Evolutionary conservation across 2,113 vertebrate species (phyloP).

Genomic region (Setophaga coronata): DNA sequence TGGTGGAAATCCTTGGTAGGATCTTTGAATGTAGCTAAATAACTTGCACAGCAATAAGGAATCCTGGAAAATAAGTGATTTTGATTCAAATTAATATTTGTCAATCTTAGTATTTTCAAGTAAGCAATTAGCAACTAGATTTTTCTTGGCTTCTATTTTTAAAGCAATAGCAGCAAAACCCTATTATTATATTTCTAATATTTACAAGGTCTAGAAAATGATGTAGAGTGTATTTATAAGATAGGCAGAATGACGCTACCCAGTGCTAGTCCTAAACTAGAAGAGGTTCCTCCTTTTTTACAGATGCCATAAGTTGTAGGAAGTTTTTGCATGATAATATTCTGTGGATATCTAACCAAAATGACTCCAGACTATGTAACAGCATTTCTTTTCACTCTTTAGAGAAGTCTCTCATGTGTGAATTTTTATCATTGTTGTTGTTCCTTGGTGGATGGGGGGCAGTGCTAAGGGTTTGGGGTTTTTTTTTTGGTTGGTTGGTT

Average conservation of each 20-base stretch:
- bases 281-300: neutral
- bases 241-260: neutral
- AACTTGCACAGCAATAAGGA: neutral
- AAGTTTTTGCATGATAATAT: neutral
- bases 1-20: conserved; percentile 93
- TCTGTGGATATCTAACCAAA: neutral
- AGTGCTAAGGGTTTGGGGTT: no score
- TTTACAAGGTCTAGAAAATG: neutral
- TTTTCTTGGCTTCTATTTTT: neutral
- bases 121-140: neutral
- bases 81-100: neutral
- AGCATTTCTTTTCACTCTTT: neutral
- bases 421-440: neutral
- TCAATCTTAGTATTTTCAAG: neutral
- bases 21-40: neutral
- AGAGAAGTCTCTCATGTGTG: neutral
- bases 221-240: neutral
- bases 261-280: neutral
- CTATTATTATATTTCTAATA: neutral
- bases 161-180: neutral
- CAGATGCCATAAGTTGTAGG: neutral
- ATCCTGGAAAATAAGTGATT: neutral
- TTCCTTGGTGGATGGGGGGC: fast-evolving
- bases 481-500: neutral
- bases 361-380: neutral